Evolutionary conservation across 2,797 vertebrate genomes (phyloP).

Genomic region (Strix occidentalis): DNA sequence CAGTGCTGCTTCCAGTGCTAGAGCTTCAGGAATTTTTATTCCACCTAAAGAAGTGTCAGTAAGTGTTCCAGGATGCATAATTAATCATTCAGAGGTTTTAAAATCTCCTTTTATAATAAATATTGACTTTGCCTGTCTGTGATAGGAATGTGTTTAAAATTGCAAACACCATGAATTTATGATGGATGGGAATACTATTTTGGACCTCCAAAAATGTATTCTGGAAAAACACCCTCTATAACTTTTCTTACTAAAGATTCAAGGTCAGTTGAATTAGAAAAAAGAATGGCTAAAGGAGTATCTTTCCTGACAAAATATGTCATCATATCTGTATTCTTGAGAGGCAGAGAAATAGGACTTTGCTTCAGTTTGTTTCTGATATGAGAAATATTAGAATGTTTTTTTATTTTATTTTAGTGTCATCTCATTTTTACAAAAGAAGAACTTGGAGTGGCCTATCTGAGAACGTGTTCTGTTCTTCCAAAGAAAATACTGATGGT

Average conservation of each 20-base stretch:
- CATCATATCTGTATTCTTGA: not conserved
- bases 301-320: not conserved
- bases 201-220: not conserved
- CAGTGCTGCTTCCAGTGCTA: not conserved
- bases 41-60: not conserved
- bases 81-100: conserved; percentile 16
- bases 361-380: not conserved
- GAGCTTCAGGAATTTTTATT: conserved; percentile 10
- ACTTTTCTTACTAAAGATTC: not conserved
- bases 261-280: not conserved
- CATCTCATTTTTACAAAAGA: not conserved
- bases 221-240: not conserved
- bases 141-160: conserved; percentile 8
- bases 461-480: not conserved
- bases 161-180: not conserved
- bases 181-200: not conserved
- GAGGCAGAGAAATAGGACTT: not conserved
- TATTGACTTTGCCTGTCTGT: conserved; percentile 17
- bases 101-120: conserved; percentile 18
- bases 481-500: not conserved
- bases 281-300: not conserved
- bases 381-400: not conserved
- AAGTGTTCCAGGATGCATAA: conserved; percentile 9
- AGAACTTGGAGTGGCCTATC: not conserved
- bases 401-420: not conserved